Evolutionary conservation across 2,797 vertebrate genomes (phyloP), one percentile per base, ranked within the genome.

Genomic region (Rhinophrynus dorsalis): DNA sequence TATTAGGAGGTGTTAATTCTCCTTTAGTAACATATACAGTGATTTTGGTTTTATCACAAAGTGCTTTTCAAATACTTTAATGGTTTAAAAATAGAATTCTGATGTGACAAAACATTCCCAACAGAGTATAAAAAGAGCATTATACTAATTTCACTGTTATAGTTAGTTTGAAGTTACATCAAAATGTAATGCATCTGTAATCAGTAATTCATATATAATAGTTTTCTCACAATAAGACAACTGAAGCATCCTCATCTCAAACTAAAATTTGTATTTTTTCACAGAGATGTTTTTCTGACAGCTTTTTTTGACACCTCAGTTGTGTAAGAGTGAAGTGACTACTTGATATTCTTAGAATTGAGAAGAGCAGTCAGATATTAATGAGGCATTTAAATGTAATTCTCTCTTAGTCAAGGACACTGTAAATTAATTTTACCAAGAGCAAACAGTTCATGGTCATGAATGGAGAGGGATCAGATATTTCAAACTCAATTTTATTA

Each of bases 311-410:
- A 68, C 56, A 68, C 40, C 18, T 60, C 24, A 51, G 18, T n/a
- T 38, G 33, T 24, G 30, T 12, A 51, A 60, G 17, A 60, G 66
- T 27, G 45, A 51, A 61, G 58, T 59, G 67, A 52, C 47, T 60
- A 11, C 48, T 21, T 59, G 24, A 60, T 50, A 47, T 44, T 67
- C 52, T 33, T 47, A 59, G 8, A 59, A n/a, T 8, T 58, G 37
- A 68, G 42, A 68, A 23, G 26, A 68, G 27, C 47, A 59, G 65
- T 57, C 56, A 68, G 33, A 42, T 32, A 68, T 68, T 60, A 68
- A 68, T 60, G 26, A 40, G 35, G 18, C 24, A 51, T 68, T 68
- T 60, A 40, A 42, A 54, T 47, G 42, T 58, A 58, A 47, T 67
- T 57, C 29, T 33, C 30, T 38, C 54, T 56, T 42, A 23, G 42